Evolutionary conservation across 1,140 invertebrate genomes (phyloP).

Genomic region (roundworm (Caenorhabditis elegans)): DNA sequence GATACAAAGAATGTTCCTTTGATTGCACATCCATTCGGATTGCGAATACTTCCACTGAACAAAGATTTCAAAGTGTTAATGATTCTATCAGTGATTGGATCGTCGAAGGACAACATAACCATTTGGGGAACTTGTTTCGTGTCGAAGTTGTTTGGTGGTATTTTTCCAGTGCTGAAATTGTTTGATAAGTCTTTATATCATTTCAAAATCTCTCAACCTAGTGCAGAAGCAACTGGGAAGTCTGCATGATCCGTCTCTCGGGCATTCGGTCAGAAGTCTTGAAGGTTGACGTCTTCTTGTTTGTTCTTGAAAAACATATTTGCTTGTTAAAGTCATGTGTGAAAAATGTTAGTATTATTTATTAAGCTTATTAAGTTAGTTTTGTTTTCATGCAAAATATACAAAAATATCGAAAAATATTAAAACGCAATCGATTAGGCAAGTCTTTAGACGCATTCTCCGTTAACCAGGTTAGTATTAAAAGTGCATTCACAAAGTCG

Average conservation of each 20-base stretch:
- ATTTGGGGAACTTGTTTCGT: constrained; percentile 56
- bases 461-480: constrained; percentile 3
- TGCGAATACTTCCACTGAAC: constrained; percentile 54
- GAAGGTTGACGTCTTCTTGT: not conserved
- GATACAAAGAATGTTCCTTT: constrained; percentile 97
- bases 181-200: not conserved
- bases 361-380: too few relatives aligned
- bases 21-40: constrained; percentile 80
- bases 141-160: constrained; percentile 51
- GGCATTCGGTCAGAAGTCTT: constrained; percentile 35
- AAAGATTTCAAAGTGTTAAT: constrained; percentile 60
- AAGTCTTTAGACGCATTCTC: not conserved
- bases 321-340: not conserved
- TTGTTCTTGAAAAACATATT: not conserved
- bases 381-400: not conserved
- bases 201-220: not conserved
- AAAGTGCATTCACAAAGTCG: not conserved
- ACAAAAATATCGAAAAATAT: not conserved
- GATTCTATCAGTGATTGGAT: constrained; percentile 55
- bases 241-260: constrained; percentile 46
- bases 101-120: constrained; percentile 57
- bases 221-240: constrained; percentile 61
- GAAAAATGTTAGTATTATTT: not conserved
- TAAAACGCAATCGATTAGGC: not conserved
- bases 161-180: constrained; percentile 45